Evolutionary conservation across 2,797 vertebrate species (phyloP), one percentile per base, ranked within the genome.

Genomic region (Rachycentron canadum): DNA sequence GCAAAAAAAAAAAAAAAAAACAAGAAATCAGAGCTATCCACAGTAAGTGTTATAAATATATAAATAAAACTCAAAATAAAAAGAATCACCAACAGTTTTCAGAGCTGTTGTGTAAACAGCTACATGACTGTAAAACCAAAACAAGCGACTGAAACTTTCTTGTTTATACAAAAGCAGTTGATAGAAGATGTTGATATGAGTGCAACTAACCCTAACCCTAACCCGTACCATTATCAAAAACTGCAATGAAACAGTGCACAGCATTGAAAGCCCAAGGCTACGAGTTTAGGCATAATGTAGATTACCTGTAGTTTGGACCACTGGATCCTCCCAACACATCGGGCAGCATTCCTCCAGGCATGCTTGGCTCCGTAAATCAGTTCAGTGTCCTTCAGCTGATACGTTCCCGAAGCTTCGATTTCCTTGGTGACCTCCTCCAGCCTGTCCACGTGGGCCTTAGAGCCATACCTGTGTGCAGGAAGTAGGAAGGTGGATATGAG

Each of bases 261-360:
- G n/a, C 23, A 21, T 5, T 7, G 19, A 50, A 5, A 17, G 7
- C 11, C 10, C 9, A 25, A 30, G 23, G 7, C 19, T 59, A 0
- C 19, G 0, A 64, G 26, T 23, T 23, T 1, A 25, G 13, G 0
- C 7, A 21, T 34, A 28, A 10, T 56, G 38, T 32, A 28, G 3
- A 4, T 16, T 57, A 98, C 98, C 97, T 99, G 98, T 64, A 99
- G 94, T 89, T 99, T 99, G 90, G 98, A 99, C 98, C 98, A 99
- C 94, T 99, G 98, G 87, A 99, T 99, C 87, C 98, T 95, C 65
- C 98, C 98, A 0, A 99, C 97, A 0, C 98, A 99, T 19, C 98
- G 96, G 8, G 98, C 93, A 0, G 98, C 98, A 0, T 99, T 99
- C 55, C 98, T 93, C 98, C 98, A 99, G 82, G 97, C 98, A 0